These are phyloP conservation scores for Ataeniobius toweri DNA, from an alignment of 2,797 vertebrate species.

Conservation along the genomic window DNA sequence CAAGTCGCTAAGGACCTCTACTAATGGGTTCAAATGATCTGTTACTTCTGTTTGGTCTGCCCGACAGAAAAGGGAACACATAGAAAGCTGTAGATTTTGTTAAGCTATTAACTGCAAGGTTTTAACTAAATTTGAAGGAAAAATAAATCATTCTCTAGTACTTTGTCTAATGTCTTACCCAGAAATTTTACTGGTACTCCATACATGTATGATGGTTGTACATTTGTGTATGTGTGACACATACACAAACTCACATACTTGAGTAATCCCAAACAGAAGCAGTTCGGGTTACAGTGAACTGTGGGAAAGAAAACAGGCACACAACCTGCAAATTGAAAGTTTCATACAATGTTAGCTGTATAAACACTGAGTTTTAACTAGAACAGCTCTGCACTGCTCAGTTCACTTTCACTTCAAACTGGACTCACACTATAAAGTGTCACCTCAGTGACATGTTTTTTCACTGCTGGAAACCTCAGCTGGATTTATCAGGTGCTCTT, in stretches of 20 bases:
- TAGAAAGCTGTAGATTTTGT: neutral
- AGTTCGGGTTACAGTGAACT: neutral
- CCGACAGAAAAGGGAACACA: neutral
- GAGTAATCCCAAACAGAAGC: conserved; percentile 2
- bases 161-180: neutral
- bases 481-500: neutral
- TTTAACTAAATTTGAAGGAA: neutral
- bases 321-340: neutral
- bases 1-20: neutral
- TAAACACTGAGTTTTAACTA: conserved; percentile 36
- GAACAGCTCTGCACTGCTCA: conserved; percentile 23
- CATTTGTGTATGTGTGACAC: conserved; percentile 8
- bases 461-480: neutral
- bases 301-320: neutral
- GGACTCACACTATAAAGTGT: neutral
- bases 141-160: neutral
- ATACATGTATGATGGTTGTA: neutral
- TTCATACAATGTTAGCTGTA: conserved; percentile 34
- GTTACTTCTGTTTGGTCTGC: neutral
- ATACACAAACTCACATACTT: too few relatives aligned
- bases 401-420: conserved; percentile 21
- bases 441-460: neutral
- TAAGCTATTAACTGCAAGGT: neutral
- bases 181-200: neutral
- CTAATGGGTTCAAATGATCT: neutral